Evolutionary conservation across 2,113 vertebrate genomes (phyloP).

Genomic region (Ictidomys tridecemlineatus): DNA sequence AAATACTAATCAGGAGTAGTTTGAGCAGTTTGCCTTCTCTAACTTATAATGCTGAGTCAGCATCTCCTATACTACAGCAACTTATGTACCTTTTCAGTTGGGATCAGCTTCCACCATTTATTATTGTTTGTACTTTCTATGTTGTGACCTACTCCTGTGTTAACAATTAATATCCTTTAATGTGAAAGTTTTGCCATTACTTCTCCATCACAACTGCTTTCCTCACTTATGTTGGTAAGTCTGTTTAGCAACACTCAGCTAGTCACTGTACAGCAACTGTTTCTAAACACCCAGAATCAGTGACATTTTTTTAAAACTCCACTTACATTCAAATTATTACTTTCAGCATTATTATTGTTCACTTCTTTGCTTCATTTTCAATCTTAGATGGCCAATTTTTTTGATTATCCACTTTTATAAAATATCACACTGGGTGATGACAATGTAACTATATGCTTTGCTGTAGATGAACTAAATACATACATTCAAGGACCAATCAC

Average conservation of each 20-base stretch:
- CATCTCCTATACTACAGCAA: not conserved
- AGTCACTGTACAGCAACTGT: not conserved
- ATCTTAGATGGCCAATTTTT: not conserved
- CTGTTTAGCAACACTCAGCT: not conserved
- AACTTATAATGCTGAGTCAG: not conserved
- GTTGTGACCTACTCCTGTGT: not conserved
- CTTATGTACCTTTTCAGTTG: not conserved
- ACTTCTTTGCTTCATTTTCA: not conserved
- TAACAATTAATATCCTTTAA: not conserved
- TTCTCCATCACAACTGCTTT: not conserved
- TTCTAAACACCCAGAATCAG: not conserved
- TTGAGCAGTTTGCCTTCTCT: not conserved
- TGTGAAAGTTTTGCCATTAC: not conserved
- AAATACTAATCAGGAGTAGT: not conserved
- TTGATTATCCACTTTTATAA: slow-evolving; percentile 3
- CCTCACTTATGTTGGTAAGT: not conserved
- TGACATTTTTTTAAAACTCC: not conserved
- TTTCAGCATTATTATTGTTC: not conserved
- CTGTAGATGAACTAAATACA: not conserved
- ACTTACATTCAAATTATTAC: not conserved
- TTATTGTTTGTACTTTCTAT: not conserved
- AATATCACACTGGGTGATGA: not conserved
- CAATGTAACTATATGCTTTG: not conserved
- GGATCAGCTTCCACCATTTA: not conserved
- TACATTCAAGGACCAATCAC: not conserved